These are phyloP conservation scores for Addax nasomaculatus DNA, from an alignment of 2,113 vertebrate species.

Conservation along the genomic window DNA sequence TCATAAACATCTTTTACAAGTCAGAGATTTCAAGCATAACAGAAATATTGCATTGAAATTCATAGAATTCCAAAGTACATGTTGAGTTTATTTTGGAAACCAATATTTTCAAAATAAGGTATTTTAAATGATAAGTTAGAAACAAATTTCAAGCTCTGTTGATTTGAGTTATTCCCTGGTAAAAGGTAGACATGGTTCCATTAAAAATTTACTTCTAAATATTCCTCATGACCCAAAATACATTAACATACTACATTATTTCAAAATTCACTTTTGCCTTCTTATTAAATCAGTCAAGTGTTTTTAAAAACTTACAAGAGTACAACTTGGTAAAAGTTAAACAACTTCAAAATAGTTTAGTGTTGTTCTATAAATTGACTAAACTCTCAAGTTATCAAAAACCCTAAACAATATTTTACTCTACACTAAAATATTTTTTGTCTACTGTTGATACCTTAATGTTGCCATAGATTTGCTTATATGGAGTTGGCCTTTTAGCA, in stretches of 20 bases:
- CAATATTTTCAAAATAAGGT: constrained; percentile 4
- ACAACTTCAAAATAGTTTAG: neutral
- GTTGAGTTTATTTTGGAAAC: neutral
- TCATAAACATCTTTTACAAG: neutral
- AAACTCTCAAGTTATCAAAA: neutral
- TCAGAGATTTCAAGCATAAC: neutral
- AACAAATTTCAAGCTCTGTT: neutral
- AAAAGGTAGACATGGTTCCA: neutral
- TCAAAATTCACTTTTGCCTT: neutral
- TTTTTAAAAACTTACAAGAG: neutral
- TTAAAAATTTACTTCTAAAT: neutral
- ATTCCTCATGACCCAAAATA: neutral
- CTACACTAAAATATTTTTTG: neutral
- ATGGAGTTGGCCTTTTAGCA: neutral
- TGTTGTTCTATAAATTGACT: neutral
- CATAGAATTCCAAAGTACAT: neutral
- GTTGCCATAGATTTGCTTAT: neutral
- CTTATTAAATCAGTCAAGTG: neutral
- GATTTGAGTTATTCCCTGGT: neutral
- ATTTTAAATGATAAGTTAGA: constrained; percentile 14
- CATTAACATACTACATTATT: neutral
- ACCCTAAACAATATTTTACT: neutral
- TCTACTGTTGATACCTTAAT: neutral
- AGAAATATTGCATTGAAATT: neutral
- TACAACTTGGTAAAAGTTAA: neutral